Evolutionary conservation across 1,140 invertebrate genomes (phyloP).

Genomic region (Philopotamus ludificatus): DNA sequence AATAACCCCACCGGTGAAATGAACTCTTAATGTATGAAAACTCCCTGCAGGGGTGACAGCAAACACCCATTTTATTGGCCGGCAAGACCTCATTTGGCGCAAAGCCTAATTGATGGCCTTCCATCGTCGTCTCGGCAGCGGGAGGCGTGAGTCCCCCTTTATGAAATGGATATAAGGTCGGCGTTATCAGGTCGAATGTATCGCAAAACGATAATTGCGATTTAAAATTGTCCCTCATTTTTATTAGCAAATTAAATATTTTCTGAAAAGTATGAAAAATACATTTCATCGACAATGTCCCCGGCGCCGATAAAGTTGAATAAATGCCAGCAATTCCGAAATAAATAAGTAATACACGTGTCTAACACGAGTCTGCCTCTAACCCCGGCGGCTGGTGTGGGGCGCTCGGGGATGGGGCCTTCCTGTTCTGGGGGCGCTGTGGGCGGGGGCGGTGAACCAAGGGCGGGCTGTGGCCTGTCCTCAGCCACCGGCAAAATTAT

Average conservation of each 20-base stretch:
- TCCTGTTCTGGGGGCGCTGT: neutral
- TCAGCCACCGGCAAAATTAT: conserved; percentile 22
- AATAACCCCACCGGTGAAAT: neutral
- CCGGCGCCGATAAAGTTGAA: neutral
- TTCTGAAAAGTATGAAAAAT: neutral
- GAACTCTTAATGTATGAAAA: conserved; percentile 8
- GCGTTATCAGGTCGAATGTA: neutral
- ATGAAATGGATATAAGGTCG: conserved; percentile 11
- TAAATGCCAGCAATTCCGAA: neutral
- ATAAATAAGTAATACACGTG: neutral
- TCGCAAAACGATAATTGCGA: neutral
- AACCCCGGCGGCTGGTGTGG: no score
- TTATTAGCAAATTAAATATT: no score
- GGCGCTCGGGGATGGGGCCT: no score
- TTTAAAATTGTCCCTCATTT: neutral
- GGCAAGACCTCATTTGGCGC: conserved; percentile 28
- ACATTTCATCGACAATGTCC: neutral
- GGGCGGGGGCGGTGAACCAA: neutral
- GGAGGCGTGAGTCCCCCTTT: conserved; percentile 12
- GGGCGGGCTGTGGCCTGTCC: conserved; percentile 18
- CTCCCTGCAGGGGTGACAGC: conserved; percentile 22
- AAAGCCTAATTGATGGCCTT: conserved; percentile 33
- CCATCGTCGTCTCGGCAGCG: conserved; percentile 9
- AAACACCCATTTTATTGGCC: conserved; percentile 28
- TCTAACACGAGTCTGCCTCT: no score